Evolutionary conservation across 30 jellyfish, hydroid and myxozoan genomes (phyloP).

Genomic region (Chrysaora quinquecirrha): DNA sequence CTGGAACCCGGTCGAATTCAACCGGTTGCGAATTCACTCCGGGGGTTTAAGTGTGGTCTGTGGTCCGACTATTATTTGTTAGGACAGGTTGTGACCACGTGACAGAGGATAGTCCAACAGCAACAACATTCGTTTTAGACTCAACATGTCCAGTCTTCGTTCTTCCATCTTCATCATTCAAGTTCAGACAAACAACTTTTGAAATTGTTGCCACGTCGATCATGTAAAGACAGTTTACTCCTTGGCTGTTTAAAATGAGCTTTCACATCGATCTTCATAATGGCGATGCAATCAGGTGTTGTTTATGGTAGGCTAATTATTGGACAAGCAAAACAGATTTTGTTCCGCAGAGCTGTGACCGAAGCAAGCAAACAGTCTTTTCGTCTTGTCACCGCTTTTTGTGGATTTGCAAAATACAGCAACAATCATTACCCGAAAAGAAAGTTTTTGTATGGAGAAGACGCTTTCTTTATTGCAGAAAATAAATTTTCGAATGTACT

Average conservation of each 20-base stretch:
- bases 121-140: too few relatives aligned
- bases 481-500: conserved; percentile 63
- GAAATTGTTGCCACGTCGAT: neutral
- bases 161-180: too few relatives aligned
- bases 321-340: conserved; percentile 71
- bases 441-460: conserved; percentile 79
- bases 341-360: conserved; percentile 40
- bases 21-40: too few relatives aligned
- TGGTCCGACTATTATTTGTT: too few relatives aligned
- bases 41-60: too few relatives aligned
- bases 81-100: too few relatives aligned
- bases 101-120: too few relatives aligned
- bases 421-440: conserved; percentile 57
- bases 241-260: neutral
- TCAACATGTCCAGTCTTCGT: too few relatives aligned
- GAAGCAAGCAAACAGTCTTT: conserved; percentile 21
- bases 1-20: too few relatives aligned
- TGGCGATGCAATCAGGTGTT: conserved; percentile 86
- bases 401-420: conserved; percentile 77
- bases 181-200: neutral
- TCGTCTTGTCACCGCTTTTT: conserved; percentile 70
- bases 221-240: neutral
- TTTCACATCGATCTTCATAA: neutral
- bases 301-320: conserved; percentile 73
- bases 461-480: conserved; percentile 78